Percentiles rank a stretch among this genome's conserved stretches.
Evolutionary conservation across 2,888 invertebrate species (phyloP).

Genomic region (Drosophila mimetica): DNA sequence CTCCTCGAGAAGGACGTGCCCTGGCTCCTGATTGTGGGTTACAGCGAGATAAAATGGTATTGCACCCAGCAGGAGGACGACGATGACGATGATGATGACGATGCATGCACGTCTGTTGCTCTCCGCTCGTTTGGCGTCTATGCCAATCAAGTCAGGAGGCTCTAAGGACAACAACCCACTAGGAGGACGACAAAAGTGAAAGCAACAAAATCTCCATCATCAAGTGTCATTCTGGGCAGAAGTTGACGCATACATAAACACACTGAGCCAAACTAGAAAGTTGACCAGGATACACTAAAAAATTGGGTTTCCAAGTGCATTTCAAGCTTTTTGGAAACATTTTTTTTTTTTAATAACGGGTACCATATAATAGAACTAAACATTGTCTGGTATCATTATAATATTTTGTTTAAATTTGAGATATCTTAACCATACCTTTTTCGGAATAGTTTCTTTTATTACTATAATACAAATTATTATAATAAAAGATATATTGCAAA

Average conservation of each 20-base stretch:
- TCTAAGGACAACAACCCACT: constrained; percentile 37
- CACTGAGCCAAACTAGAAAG: constrained; percentile 16
- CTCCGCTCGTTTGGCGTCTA: constrained; percentile 24
- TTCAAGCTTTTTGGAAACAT: too few relatives aligned
- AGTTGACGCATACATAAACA: constrained; percentile 61
- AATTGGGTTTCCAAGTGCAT: neutral
- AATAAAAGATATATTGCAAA: too few relatives aligned
- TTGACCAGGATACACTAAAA: neutral
- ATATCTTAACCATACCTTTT: too few relatives aligned
- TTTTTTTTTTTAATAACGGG: too few relatives aligned
- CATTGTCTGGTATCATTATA: too few relatives aligned
- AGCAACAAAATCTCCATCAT: constrained; percentile 81
- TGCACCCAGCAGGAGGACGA: constrained; percentile 23
- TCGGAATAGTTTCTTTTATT: too few relatives aligned
- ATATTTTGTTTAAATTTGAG: too few relatives aligned
- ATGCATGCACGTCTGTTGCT: constrained; percentile 35
- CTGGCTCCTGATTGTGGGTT: constrained; percentile 23
- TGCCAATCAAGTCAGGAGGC: constrained; percentile 58
- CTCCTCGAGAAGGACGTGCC: constrained; percentile 34
- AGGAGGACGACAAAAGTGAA: constrained; percentile 75
- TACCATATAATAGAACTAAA: too few relatives aligned
- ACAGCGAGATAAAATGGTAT: constrained; percentile 25
- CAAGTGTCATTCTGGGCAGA: constrained; percentile 77
- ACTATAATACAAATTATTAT: too few relatives aligned
- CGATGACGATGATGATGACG: constrained; percentile 13